Evolutionary conservation across 2,888 invertebrate species (phyloP).

Genomic region (Parnassius smintheus): DNA sequence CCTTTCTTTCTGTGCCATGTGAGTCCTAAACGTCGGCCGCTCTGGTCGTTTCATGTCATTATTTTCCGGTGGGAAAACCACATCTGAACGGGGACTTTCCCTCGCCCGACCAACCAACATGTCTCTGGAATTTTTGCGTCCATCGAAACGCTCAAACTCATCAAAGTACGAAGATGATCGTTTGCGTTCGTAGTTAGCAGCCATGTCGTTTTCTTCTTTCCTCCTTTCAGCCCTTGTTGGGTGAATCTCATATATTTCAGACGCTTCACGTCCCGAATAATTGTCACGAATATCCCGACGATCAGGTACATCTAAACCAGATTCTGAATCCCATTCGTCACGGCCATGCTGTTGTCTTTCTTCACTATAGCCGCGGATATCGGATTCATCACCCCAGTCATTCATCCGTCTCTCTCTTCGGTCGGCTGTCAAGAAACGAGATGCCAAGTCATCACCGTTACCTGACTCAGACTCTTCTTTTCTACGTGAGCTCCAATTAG

Average conservation of each 20-base stretch:
- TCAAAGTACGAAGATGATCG: slow-evolving; percentile 64
- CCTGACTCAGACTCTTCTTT: slow-evolving; percentile 66
- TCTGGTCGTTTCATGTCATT: slow-evolving; percentile 66
- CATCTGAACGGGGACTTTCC: slow-evolving; percentile 72
- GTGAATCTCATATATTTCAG: slow-evolving; percentile 74
- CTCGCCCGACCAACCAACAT: slow-evolving; percentile 73
- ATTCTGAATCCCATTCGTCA: slow-evolving; percentile 77
- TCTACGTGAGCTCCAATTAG: slow-evolving; percentile 74
- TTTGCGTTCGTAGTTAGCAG: slow-evolving; percentile 61
- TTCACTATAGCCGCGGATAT: slow-evolving; percentile 56
- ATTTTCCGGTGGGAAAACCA: slow-evolving; percentile 56
- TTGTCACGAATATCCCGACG: slow-evolving; percentile 60
- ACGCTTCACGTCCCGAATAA: slow-evolving; percentile 68
- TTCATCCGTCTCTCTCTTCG: slow-evolving; percentile 57
- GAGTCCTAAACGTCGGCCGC: slow-evolving; percentile 86
- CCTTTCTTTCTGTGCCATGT: slow-evolving; percentile 86
- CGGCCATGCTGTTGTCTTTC: slow-evolving; percentile 58
- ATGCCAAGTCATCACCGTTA: slow-evolving; percentile 63
- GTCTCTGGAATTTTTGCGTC: slow-evolving; percentile 74
- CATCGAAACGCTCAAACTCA: slow-evolving; percentile 72
- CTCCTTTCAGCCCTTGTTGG: slow-evolving; percentile 59
- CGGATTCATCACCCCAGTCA: slow-evolving; percentile 74
- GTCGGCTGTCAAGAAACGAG: slow-evolving; percentile 68
- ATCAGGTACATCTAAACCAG: slow-evolving; percentile 57
- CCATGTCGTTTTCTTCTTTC: slow-evolving; percentile 63